These are phyloP conservation scores for Hemistola chrysoprasaria DNA, from an alignment of 2,888 invertebrate species.

Conservation along the genomic window DNA sequence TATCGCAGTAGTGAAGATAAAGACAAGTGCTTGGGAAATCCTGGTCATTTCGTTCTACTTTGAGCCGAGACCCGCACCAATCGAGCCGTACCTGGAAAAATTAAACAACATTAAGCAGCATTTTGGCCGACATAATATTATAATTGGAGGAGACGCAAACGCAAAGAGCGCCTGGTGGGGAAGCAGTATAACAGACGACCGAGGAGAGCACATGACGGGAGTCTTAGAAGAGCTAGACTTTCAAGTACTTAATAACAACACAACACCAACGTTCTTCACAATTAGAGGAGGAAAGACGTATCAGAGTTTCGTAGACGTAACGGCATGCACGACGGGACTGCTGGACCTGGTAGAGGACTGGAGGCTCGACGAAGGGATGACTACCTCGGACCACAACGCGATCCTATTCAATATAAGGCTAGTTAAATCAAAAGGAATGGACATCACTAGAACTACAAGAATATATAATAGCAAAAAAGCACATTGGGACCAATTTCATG, in stretches of 20 bases:
- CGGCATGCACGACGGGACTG: slow-evolving; percentile 24
- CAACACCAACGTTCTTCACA: slow-evolving; percentile 31
- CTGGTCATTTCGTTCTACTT: background rate
- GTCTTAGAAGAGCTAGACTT: slow-evolving; percentile 18
- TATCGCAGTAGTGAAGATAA: background rate
- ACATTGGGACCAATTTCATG: slow-evolving; percentile 25
- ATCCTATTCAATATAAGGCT: slow-evolving; percentile 17
- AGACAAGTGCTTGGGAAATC: background rate
- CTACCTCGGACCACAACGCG: slow-evolving; percentile 27
- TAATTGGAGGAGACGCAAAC: slow-evolving; percentile 4
- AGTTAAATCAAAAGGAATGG: slow-evolving; percentile 5
- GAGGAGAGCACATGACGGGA: slow-evolving; percentile 14
- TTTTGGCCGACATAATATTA: background rate
- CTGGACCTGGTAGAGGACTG: slow-evolving; percentile 17
- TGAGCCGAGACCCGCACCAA: background rate
- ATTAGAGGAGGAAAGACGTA: slow-evolving; percentile 16
- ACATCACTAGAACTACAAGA: slow-evolving; percentile 17
- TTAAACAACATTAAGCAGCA: too few species aligned
- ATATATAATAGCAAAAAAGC: slow-evolving; percentile 26
- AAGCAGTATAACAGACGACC: background rate
- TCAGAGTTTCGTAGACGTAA: slow-evolving; percentile 30
- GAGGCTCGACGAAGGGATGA: slow-evolving; percentile 16
- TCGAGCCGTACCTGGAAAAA: too few species aligned
- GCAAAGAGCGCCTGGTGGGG: slow-evolving; percentile 9
- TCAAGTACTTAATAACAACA: slow-evolving; percentile 29